Percentiles rank a stretch among this genome's conserved stretches.
phyloP scores from a whole-genome alignment of 2,113 vertebrate genomes.

The Anser cygnoides region DNA sequence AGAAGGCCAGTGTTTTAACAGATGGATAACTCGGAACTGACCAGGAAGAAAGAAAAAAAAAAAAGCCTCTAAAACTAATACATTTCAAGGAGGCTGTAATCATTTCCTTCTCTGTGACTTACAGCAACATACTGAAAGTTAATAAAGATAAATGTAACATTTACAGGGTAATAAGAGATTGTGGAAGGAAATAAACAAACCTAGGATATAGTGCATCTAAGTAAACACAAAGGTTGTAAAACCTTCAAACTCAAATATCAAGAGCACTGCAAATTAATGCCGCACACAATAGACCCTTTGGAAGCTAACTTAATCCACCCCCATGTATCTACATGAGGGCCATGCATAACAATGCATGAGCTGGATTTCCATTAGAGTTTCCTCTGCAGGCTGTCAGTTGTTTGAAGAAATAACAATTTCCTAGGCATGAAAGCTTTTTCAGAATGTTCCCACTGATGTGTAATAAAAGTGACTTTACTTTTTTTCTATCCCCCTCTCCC shows the following conservation, averaged over 20 bases:
- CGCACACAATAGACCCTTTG: slow-evolving; percentile 90
- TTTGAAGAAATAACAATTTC: slow-evolving; percentile 97
- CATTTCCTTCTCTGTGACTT: slow-evolving; percentile 68
- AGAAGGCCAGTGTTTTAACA: background rate
- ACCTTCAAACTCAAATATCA: slow-evolving; percentile 89
- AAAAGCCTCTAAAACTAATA: slow-evolving; percentile 22
- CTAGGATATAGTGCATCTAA: slow-evolving; percentile 88
- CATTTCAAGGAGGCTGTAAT: slow-evolving; percentile 50
- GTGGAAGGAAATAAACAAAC: slow-evolving; percentile 88
- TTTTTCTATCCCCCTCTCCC: slow-evolving; percentile 28
- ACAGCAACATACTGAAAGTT: slow-evolving; percentile 68
- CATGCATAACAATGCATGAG: slow-evolving; percentile 91
- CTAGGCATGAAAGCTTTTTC: slow-evolving; percentile 89
- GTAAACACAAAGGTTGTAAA: slow-evolving; percentile 90
- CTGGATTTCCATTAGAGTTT: slow-evolving; percentile 92
- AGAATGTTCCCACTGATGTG: slow-evolving; percentile 84
- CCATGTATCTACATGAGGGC: slow-evolving; percentile 89
- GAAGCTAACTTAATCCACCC: slow-evolving; percentile 93
- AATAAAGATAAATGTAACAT: slow-evolving; percentile 82
- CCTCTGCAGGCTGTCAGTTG: slow-evolving; percentile 91
- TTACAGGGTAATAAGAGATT: slow-evolving; percentile 80
- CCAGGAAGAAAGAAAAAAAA: background rate
- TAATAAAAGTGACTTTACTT: slow-evolving; percentile 86
- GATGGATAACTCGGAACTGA: slow-evolving; percentile 19
- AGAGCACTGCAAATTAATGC: slow-evolving; percentile 89